These are phyloP conservation scores for Furcifer pardalis DNA, from an alignment of 2,797 vertebrate genomes.

Conservation along the genomic window DNA sequence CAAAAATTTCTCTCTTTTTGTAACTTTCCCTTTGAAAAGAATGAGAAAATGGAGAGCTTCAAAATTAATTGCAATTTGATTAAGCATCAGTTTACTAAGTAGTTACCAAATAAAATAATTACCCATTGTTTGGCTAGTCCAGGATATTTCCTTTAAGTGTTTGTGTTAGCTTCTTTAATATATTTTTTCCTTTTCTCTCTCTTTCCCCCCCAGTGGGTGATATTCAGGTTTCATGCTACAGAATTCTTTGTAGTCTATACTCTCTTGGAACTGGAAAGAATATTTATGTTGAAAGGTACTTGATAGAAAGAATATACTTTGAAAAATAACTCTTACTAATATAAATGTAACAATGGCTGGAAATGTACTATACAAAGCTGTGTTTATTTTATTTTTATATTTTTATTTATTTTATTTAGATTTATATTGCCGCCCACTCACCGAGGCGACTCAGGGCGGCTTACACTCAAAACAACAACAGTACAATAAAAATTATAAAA, in stretches of 20 bases:
- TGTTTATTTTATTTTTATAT: too few species aligned
- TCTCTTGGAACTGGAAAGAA: slow-evolving; percentile 97
- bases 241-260: slow-evolving; percentile 94
- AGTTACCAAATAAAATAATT: background rate
- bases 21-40: too few species aligned
- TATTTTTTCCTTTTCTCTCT: slow-evolving; percentile 34
- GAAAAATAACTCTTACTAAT: background rate
- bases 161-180: slow-evolving; percentile 21
- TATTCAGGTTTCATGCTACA: slow-evolving; percentile 96
- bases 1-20: too few species aligned
- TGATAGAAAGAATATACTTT: background rate
- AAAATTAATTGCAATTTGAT: background rate
- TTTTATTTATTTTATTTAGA: too few species aligned
- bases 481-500: too few species aligned
- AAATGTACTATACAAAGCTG: background rate
- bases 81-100: background rate
- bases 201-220: slow-evolving; percentile 88
- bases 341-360: background rate
- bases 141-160: background rate
- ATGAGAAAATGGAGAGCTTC: too few species aligned
- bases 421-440: too few species aligned
- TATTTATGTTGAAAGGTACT: slow-evolving; percentile 98
- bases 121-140: accelerated
- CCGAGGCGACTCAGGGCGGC: too few species aligned
- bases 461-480: too few species aligned